These are phyloP conservation scores for Drosophila ercepeae DNA, from an alignment of 1,140 invertebrate species.

Conservation along the genomic window DNA sequence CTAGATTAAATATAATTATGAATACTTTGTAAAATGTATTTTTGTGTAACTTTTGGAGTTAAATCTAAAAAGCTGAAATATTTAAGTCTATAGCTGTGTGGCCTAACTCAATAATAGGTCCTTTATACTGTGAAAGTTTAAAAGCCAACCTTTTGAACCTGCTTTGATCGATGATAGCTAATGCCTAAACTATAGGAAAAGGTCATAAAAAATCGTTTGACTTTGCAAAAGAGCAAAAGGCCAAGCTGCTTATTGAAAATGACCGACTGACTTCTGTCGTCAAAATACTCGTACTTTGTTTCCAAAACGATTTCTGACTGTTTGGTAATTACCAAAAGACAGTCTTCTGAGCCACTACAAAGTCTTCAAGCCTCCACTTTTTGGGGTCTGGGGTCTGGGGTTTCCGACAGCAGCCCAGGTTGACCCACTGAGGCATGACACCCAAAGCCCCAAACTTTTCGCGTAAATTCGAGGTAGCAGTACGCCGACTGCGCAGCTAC, in stretches of 20 bases:
- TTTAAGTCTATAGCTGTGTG: too few species aligned
- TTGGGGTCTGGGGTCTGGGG: slow-evolving; percentile 4
- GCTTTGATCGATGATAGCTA: background rate
- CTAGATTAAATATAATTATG: background rate
- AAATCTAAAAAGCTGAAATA: too few species aligned
- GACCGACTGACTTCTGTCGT: background rate
- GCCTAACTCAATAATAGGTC: too few species aligned
- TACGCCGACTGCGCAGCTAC: slow-evolving; percentile 39
- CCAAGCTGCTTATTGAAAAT: background rate
- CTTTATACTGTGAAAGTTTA: too few species aligned
- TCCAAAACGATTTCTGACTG: background rate
- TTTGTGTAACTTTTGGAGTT: too few species aligned
- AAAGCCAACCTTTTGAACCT: too few species aligned
- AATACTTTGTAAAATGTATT: background rate
- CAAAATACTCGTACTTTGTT: background rate
- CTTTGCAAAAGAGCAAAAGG: background rate
- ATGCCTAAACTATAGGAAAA: background rate
- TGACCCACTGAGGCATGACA: slow-evolving; percentile 41
- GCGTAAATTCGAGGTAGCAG: slow-evolving; percentile 31
- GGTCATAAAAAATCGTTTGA: background rate
- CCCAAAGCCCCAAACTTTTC: slow-evolving; percentile 32
- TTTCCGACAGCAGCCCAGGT: slow-evolving; percentile 7
- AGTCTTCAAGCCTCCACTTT: background rate
- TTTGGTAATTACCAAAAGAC: background rate
- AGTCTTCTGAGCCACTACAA: slow-evolving; percentile 8